phyloP scores from a whole-genome alignment of 1,140 invertebrate genomes.

The fruit fly (Drosophila melanogaster) region Release_6_plus_ISO1_MT NT_033779.5:9991501-9992000 shows the following conservation, averaged over 20 bases:
- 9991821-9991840: conserved; percentile 14
- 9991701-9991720: conserved; percentile 74
- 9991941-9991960: conserved; percentile 9
- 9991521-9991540: conserved; percentile 42
- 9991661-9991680: conserved; percentile 50
- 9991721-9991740: conserved; percentile 60
- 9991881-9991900: conserved; percentile 13
- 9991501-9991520: conserved; percentile 45
- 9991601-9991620: conserved; percentile 12
- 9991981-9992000: conserved; percentile 69
- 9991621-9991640: conserved; percentile 4
- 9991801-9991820: conserved; percentile 17
- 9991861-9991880: conserved; percentile 19
- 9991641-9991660: conserved; percentile 17
- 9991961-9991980: conserved; percentile 70
- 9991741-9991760: conserved; percentile 2
- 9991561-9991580: conserved; percentile 12
- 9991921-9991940: conserved; percentile 48
- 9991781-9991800: conserved; percentile 36
- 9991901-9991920: conserved; percentile 37
- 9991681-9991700: conserved; percentile 75
- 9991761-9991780: conserved; percentile 49
- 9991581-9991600: conserved; percentile 45
- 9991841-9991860: conserved; percentile 12
- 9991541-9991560: background rate